Base-by-base conservation (phyloP, 2,113 vertebrate species). In the Taurulus bubalis region DNA sequence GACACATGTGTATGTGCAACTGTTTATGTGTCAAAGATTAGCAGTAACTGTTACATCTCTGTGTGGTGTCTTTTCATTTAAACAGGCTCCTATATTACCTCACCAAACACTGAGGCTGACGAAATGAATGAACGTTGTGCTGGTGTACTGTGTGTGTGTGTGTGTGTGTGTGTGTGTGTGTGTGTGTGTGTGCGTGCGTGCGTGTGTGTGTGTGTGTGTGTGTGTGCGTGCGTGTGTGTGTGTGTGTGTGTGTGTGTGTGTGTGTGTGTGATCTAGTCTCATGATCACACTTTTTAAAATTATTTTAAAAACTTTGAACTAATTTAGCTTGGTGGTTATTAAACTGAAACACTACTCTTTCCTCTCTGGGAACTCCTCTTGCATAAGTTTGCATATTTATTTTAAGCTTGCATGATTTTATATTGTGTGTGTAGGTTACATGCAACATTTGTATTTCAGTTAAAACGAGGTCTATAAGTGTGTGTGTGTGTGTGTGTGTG, bases 51-150 rank as follows among this genome's bases (percentile, higher is more conserved):
- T 49, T 47, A 47, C 53, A 67, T 71, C 80, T 80, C 75, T 45
- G 75, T 28, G 26, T 77, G 70, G 47, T 59, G 53, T 1, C 66
- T 80, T 85, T 75, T 80, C 64, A 77, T 79, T 45, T 67, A 64
- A 82, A 68, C 66, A 63, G 47, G 8, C 24, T 75, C 26, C n/a
- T n/a, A n/a, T 34, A 68, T 75, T 77, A 78, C 32, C 66, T 69
- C 11, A 68, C 49, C n/a, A 74, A 85, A 85, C 65, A 66, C 72
- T 8, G 34, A 36, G 28, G 22, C 45, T 72, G 69, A 86, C 40
- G 11, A 72, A 72, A 53, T 77, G 15, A 80, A 84, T 68, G 67
- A 68, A 84, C 82, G 68, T 28, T 6, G 11, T 70, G 38, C 72
- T 40, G 36, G 40, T 9, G 12, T 66, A 26, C 47, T 56, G 10